Evolutionary conservation across 2,888 invertebrate species (phyloP).

Genomic region (Sarcophaga variegata): DNA sequence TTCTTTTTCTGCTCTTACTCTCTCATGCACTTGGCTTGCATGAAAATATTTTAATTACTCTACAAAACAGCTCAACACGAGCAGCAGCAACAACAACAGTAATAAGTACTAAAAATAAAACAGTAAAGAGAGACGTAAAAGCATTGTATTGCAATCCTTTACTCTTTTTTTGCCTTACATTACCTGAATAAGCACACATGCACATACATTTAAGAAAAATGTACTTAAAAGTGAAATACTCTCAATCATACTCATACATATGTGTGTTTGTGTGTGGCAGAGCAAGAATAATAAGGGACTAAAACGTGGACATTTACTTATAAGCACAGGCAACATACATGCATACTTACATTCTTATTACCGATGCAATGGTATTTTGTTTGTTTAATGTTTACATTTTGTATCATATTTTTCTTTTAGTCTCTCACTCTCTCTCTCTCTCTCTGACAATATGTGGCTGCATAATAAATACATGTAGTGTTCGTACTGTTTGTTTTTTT

Average conservation of each 20-base stretch:
- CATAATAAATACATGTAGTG: neutral
- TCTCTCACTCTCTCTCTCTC: neutral
- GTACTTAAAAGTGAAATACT: neutral
- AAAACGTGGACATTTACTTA: neutral
- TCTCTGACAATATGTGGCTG: neutral
- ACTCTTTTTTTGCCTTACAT: neutral
- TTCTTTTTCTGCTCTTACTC: constrained; percentile 12
- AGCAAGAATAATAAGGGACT: neutral
- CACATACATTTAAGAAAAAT: neutral
- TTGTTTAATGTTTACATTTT: neutral
- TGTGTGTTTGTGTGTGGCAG: neutral
- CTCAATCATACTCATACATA: neutral
- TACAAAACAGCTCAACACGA: constrained; percentile 6
- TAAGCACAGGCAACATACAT: too few relatives aligned
- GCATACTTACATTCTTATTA: too few relatives aligned
- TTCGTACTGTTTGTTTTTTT: neutral
- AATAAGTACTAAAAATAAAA: neutral
- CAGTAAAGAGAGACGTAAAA: neutral
- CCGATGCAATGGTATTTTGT: neutral
- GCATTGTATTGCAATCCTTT: too few relatives aligned
- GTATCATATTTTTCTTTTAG: neutral
- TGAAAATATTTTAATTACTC: constrained; percentile 65
- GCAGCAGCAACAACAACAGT: neutral
- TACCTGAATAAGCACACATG: constrained; percentile 34
- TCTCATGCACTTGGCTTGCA: neutral